Conservation (phyloP, 2,113 vertebrate genomes). For the Puffinus mauretanicus region DNA sequence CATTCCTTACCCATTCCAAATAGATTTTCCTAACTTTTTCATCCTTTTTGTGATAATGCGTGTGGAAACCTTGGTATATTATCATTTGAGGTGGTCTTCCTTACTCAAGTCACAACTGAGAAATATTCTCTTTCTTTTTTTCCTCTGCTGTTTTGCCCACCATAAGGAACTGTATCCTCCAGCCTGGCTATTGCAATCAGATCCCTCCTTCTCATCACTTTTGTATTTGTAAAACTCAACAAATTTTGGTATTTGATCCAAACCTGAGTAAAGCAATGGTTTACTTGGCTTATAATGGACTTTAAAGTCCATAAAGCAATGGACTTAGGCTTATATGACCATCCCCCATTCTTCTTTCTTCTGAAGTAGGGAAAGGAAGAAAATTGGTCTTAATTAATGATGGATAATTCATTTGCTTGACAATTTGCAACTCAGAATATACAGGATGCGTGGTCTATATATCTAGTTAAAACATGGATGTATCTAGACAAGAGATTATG, state of each 20-base stretch:
- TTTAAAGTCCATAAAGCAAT: too few relatives aligned
- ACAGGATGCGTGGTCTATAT: not conserved
- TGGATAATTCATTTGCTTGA: not conserved
- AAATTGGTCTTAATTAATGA: not conserved
- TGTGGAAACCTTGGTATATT: not conserved
- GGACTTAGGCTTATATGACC: not conserved
- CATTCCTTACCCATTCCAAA: not conserved
- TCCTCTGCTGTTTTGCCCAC: not conserved
- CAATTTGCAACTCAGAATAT: not conserved
- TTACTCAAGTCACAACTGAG: not conserved
- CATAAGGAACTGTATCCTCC: not conserved
- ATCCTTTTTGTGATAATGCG: not conserved
- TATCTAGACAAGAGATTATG: not conserved
- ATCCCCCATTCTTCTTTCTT: not conserved
- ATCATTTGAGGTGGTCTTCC: not conserved
- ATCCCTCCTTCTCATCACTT: not conserved
- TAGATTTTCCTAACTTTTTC: not conserved
- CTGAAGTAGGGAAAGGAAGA: not conserved
- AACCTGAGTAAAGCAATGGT: not conserved
- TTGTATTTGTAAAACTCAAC: not conserved
- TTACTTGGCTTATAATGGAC: too few relatives aligned
- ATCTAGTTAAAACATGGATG: not conserved
- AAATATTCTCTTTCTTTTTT: not conserved
- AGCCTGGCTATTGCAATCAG: not conserved
- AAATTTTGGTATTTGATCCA: not conserved